Evolutionary conservation across 2,888 invertebrate species (phyloP).

Genomic region (Pyrgus malvae): DNA sequence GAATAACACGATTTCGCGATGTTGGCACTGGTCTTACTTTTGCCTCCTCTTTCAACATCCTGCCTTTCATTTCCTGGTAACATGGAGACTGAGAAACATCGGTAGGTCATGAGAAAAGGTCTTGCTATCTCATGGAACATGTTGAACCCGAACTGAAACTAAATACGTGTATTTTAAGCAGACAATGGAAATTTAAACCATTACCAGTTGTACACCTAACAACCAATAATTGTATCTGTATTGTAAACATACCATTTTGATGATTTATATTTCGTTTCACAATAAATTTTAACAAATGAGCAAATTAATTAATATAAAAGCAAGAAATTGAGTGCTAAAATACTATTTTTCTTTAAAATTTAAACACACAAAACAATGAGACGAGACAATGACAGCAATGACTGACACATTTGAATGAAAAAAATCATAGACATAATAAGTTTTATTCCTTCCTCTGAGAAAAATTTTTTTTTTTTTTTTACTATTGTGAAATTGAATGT

Average conservation of each 20-base stretch:
- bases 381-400: conserved; percentile 1
- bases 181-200: conserved; percentile 32
- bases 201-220: not conserved
- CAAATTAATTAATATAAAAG: not conserved
- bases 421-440: no score
- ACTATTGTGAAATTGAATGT: no score
- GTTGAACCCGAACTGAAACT: conserved; percentile 93
- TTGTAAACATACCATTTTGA: conserved; percentile 50
- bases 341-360: no score
- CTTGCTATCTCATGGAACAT: conserved; percentile 93
- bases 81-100: conserved; percentile 97
- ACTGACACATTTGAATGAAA: not conserved
- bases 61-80: conserved; percentile 95
- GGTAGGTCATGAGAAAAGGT: conserved; percentile 91
- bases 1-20: no score
- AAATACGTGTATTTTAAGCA: conserved; percentile 52
- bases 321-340: no score
- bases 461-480: no score
- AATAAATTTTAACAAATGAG: conserved; percentile 38
- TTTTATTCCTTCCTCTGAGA: no score
- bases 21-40: conserved; percentile 85
- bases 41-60: conserved; percentile 97
- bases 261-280: conserved; percentile 33
- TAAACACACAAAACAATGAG: no score
- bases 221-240: not conserved